phyloP scores from a whole-genome alignment of 2,113 vertebrate species.

The Ophiodon elongatus region DNA sequence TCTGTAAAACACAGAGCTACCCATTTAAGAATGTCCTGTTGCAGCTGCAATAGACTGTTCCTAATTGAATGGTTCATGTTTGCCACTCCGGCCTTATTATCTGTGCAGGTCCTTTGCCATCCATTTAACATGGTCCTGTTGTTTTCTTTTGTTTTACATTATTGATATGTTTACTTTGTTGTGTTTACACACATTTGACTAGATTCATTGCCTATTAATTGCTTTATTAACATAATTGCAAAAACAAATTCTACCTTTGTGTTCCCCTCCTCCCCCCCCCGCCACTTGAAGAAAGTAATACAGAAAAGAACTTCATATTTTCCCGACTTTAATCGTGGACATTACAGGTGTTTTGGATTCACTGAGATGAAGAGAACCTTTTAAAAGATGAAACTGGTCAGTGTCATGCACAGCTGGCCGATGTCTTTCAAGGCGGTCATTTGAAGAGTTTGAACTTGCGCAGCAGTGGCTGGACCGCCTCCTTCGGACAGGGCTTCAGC shows the following conservation, averaged over 20 bases:
- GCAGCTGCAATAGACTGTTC: neutral
- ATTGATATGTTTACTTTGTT: neutral
- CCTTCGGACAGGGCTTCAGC: constrained; percentile 90
- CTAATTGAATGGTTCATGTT: neutral
- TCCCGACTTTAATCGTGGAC: neutral
- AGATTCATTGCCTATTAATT: neutral
- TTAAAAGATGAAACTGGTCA: neutral
- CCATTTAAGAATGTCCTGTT: neutral
- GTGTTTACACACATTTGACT: neutral
- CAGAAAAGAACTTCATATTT: neutral
- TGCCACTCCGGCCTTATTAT: neutral
- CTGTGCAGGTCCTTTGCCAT: neutral
- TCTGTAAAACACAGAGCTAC: neutral
- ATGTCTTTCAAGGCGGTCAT: constrained; percentile 65
- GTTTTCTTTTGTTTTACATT: neutral
- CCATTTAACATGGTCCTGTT: neutral
- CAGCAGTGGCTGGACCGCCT: constrained; percentile 88
- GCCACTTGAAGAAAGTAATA: neutral
- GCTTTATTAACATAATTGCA: neutral
- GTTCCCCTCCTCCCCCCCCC: neutral
- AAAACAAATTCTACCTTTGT: neutral
- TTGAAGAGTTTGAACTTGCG: constrained; percentile 92
- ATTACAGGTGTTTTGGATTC: neutral
- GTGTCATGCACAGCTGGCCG: neutral
- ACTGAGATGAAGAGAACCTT: neutral